Conservation (phyloP, 2,888 invertebrate species). For the Pardosa pseudoannulata region DNA sequence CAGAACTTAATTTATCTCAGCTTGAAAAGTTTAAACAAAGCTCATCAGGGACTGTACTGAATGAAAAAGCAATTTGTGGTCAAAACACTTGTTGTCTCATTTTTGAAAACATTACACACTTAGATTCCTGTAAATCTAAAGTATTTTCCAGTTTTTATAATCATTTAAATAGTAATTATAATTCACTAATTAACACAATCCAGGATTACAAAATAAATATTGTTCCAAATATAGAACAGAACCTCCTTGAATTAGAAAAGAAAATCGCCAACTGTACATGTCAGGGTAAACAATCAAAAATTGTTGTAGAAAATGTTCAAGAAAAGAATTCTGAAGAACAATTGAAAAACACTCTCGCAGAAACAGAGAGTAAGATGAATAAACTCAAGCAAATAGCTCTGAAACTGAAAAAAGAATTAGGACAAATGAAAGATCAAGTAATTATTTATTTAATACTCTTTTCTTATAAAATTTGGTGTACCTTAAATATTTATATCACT, state of each 20-base stretch:
- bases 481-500: too few relatives aligned
- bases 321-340: conserved; percentile 12
- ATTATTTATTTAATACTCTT: neutral
- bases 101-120: neutral
- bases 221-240: conserved; percentile 35
- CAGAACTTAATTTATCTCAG: neutral
- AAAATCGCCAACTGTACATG: conserved; percentile 12
- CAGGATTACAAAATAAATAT: conserved; percentile 22
- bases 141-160: conserved; percentile 22
- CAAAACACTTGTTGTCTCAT: conserved; percentile 16
- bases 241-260: conserved; percentile 22
- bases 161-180: conserved; percentile 1
- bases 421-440: conserved; percentile 71
- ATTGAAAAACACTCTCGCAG: conserved; percentile 52
- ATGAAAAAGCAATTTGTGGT: conserved; percentile 2
- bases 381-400: conserved; percentile 74
- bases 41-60: neutral
- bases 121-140: conserved; percentile 8
- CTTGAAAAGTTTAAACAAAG: neutral
- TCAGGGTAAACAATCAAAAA: neutral
- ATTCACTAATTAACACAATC: conserved; percentile 11
- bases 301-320: neutral
- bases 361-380: conserved; percentile 73
- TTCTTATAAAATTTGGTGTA: too few relatives aligned
- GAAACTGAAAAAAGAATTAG: conserved; percentile 74